A percentile compares a stretch with the other conserved stretches of the same genome.
phyloP scores from a whole-genome alignment of 1,140 invertebrate genomes.

The Kradibia gibbosae region DNA sequence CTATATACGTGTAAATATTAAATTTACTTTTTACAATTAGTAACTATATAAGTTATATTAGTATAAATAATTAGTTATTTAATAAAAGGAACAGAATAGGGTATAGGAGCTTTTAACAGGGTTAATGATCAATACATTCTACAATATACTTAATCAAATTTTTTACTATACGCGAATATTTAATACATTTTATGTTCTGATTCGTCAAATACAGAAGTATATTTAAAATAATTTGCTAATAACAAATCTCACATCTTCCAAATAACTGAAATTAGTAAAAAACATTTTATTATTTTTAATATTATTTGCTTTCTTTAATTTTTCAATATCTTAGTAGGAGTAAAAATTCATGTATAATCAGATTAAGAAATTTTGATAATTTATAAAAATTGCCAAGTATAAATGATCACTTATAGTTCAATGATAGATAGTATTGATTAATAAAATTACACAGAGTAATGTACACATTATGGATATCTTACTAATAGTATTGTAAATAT shows the following conservation, averaged over 20 bases:
- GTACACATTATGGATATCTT: slow-evolving; percentile 40
- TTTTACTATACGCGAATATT: slow-evolving; percentile 44
- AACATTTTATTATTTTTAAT: slow-evolving; percentile 46
- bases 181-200: slow-evolving; percentile 50
- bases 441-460: slow-evolving; percentile 46
- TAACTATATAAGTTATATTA: not conserved
- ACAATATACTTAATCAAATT: slow-evolving; percentile 48
- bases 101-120: not conserved
- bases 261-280: slow-evolving; percentile 48
- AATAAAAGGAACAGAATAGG: not conserved
- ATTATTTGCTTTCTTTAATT: slow-evolving; percentile 44
- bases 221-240: slow-evolving; percentile 53
- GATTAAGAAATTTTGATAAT: slow-evolving; percentile 46
- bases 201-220: slow-evolving; percentile 47
- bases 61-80: not conserved
- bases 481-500: slow-evolving; percentile 33
- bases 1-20: too few relatives aligned
- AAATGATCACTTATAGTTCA: slow-evolving; percentile 34
- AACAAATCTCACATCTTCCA: slow-evolving; percentile 49
- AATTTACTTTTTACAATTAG: too few relatives aligned
- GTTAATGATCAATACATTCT: slow-evolving; percentile 29
- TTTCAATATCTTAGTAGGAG: slow-evolving; percentile 35
- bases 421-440: slow-evolving; percentile 15
- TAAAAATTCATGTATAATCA: slow-evolving; percentile 49
- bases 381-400: slow-evolving; percentile 41